Conservation (phyloP, 2,888 invertebrate genomes). For the Protonemura montana region DNA sequence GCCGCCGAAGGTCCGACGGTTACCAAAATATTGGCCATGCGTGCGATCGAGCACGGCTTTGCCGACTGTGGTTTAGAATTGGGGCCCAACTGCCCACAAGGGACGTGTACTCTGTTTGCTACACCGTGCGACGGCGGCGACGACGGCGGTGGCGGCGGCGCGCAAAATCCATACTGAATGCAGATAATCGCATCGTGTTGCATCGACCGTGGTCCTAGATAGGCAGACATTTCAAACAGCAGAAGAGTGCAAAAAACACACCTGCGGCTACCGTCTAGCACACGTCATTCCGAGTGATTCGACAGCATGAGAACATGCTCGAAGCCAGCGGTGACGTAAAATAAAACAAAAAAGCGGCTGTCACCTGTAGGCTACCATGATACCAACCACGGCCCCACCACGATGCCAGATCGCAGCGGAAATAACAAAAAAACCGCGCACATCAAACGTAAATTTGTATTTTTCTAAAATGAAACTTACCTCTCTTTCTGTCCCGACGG, state of each 20-base stretch:
- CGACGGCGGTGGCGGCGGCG: background rate
- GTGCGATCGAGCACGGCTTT: too few relatives aligned
- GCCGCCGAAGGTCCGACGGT: background rate
- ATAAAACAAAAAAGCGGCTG: background rate
- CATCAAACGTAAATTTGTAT: too few relatives aligned
- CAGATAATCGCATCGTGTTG: background rate
- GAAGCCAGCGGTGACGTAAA: background rate
- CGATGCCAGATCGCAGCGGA: background rate
- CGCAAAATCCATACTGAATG: slow-evolving; percentile 7
- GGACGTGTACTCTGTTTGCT: background rate
- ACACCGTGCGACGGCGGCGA: background rate
- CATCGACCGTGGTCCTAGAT: background rate
- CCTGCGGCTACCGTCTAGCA: background rate
- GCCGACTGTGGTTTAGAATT: background rate
- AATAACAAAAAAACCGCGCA: too few relatives aligned
- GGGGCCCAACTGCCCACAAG: background rate
- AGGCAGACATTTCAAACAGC: background rate
- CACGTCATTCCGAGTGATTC: background rate
- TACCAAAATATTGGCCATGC: background rate
- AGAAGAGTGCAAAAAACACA: too few relatives aligned
- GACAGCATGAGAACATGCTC: background rate
- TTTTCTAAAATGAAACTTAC: background rate
- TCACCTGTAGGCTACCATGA: background rate
- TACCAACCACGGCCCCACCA: background rate
- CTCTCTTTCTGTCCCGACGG: background rate